Evolutionary conservation across 2,888 invertebrate genomes (phyloP).

Genomic region (Melipona bicolor): DNA sequence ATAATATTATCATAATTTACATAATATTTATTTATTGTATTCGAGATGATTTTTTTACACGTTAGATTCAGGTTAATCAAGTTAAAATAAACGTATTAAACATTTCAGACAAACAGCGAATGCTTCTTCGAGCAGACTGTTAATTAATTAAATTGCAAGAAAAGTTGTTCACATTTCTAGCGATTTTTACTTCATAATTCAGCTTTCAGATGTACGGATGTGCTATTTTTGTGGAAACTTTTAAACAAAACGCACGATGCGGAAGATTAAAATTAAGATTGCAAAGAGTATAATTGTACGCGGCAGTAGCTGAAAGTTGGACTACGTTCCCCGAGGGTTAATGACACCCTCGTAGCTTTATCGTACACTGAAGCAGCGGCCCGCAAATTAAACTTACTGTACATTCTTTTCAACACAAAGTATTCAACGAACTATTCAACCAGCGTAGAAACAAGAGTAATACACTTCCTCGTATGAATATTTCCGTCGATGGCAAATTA

Average conservation of each 20-base stretch:
- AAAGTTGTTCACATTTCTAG: too few species aligned
- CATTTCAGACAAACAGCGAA: not conserved
- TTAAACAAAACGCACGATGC: not conserved
- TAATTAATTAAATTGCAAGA: too few species aligned
- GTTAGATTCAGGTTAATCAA: too few species aligned
- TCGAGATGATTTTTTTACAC: too few species aligned
- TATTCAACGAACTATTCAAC: too few species aligned
- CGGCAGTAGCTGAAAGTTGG: not conserved
- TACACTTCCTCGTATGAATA: too few species aligned
- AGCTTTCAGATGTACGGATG: not conserved
- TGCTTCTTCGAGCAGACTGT: too few species aligned
- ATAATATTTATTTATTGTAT: too few species aligned
- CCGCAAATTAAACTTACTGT: not conserved
- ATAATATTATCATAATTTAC: too few species aligned
- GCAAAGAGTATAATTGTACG: not conserved
- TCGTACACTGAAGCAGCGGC: not conserved
- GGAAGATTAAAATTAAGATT: not conserved
- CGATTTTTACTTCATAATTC: not conserved
- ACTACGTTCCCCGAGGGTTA: conserved; percentile 9
- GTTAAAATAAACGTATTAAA: too few species aligned
- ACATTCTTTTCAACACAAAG: not conserved
- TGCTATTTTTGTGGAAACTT: not conserved
- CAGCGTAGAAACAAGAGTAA: not conserved
- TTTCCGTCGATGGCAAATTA: too few species aligned
- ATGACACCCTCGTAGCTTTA: conserved; percentile 22